These are phyloP conservation scores for Gobio gobio DNA, from an alignment of 2,113 vertebrate genomes.

Conservation along the genomic window DNA sequence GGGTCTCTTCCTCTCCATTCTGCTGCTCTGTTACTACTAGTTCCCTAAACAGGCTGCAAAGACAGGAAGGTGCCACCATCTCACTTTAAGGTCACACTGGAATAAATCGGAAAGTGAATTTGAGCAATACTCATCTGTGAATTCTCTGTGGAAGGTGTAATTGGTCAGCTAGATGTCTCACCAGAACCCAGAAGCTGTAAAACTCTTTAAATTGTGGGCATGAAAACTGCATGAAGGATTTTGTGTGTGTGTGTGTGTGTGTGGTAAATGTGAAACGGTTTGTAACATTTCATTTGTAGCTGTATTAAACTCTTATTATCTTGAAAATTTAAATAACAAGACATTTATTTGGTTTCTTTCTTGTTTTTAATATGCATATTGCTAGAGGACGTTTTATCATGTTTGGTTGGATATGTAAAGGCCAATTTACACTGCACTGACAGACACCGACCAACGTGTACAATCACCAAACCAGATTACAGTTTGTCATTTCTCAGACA, in stretches of 20 bases:
- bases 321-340: background rate
- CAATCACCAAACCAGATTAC: too few species aligned
- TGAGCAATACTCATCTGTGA: background rate
- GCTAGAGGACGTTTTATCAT: background rate
- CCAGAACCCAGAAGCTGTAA: background rate
- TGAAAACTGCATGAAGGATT: background rate
- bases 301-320: background rate
- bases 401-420: background rate
- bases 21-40: slow-evolving; percentile 36
- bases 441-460: too few species aligned
- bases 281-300: background rate
- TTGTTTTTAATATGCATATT: background rate
- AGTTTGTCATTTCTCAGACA: too few species aligned
- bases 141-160: background rate
- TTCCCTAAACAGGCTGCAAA: background rate
- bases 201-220: background rate
- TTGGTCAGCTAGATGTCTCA: background rate
- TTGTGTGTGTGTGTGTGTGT: background rate
- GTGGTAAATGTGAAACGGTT: background rate
- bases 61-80: slow-evolving; percentile 20
- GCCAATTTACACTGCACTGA: too few species aligned
- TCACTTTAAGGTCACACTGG: background rate
- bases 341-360: slow-evolving; percentile 5
- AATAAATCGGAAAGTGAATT: background rate
- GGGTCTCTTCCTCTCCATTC: slow-evolving; percentile 19